Evolutionary conservation across 2,113 vertebrate species (phyloP).

Genomic region (Chaetura pelagica): DNA sequence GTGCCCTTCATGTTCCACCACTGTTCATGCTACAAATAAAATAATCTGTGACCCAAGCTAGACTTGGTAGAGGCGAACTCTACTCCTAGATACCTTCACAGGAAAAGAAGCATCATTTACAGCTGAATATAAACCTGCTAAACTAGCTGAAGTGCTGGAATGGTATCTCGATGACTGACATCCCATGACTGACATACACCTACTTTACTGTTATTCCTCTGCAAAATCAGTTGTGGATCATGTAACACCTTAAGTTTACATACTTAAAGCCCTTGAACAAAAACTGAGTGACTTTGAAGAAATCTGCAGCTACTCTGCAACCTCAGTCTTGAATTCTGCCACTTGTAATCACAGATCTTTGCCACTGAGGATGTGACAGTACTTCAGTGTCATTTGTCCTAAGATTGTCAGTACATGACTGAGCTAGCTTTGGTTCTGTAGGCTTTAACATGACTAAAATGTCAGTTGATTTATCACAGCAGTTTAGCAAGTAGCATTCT

Average conservation of each 20-base stretch:
- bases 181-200: not conserved
- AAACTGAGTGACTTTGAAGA: not conserved
- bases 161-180: not conserved
- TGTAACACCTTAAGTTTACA: not conserved
- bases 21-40: not conserved
- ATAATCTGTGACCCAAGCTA: not conserved
- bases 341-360: not conserved
- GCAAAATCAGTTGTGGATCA: not conserved
- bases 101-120: not conserved
- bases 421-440: not conserved
- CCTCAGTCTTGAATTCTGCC: not conserved
- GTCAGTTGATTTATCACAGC: not conserved
- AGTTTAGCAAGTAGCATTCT: not conserved
- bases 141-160: not conserved
- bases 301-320: not conserved
- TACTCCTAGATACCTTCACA: rapidly evolving
- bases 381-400: not conserved
- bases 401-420: not conserved
- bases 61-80: not conserved
- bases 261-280: not conserved
- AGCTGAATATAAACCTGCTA: not conserved
- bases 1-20: rapidly evolving
- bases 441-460: not conserved
- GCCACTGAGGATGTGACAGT: not conserved
- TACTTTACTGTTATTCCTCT: not conserved